Conservation (phyloP, 2,797 vertebrate species). For the Pseudochirops cupreus region DNA sequence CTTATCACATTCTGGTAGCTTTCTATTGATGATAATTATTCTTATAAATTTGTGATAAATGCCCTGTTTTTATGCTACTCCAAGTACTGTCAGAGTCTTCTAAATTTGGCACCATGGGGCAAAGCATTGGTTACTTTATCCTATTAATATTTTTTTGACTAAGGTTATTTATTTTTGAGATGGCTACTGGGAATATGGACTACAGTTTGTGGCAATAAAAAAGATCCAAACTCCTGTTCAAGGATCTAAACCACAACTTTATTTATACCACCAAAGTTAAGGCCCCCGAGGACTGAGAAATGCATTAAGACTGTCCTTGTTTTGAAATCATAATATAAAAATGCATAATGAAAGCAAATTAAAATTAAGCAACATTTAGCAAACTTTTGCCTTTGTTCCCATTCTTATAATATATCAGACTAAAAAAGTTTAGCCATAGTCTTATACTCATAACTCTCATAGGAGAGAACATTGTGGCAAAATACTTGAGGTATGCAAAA, state of each 20-base stretch:
- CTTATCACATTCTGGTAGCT: neutral
- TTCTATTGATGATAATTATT: neutral
- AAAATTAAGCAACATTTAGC: neutral
- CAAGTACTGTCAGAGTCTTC: neutral
- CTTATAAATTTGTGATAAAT: neutral
- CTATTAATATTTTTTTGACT: neutral
- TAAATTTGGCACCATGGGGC: neutral
- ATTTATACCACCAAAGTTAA: neutral
- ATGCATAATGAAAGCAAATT: neutral
- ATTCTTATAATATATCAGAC: slow-evolving; percentile 50
- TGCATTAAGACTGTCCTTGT: slow-evolving; percentile 11
- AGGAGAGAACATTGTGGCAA: slow-evolving; percentile 7
- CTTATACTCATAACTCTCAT: neutral
- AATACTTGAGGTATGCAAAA: slow-evolving; percentile 49
- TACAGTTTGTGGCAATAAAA: neutral
- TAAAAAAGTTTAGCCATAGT: slow-evolving; percentile 40
- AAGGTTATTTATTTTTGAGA: neutral
- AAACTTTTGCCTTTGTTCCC: neutral
- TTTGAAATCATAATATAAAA: slow-evolving; percentile 56
- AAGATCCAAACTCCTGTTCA: neutral
- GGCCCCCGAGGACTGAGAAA: neutral
- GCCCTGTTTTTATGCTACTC: neutral
- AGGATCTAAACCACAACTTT: neutral
- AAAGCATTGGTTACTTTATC: neutral
- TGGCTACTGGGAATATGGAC: neutral